Conservation (phyloP, 2,888 invertebrate genomes). For the Noctua fimbriata region DNA sequence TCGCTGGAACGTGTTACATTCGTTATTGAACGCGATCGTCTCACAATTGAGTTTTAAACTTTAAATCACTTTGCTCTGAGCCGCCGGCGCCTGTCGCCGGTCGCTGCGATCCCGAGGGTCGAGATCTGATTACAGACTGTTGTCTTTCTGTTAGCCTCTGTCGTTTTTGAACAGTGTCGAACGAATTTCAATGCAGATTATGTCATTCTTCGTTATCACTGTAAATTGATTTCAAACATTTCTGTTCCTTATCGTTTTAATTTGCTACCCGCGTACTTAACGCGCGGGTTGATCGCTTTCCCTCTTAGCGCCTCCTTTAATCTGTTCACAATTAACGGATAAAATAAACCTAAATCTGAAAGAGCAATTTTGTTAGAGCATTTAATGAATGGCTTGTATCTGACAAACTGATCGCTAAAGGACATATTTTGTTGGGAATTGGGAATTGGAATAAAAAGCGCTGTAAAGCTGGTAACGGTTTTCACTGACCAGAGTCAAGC, state of each 20-base stretch:
- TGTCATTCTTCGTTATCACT: constrained; percentile 73
- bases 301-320: constrained; percentile 48
- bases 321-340: constrained; percentile 52
- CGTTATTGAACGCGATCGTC: constrained; percentile 68
- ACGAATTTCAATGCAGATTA: constrained; percentile 77
- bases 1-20: constrained; percentile 64
- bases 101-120: constrained; percentile 65
- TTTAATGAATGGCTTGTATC: constrained; percentile 57
- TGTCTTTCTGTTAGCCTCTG: constrained; percentile 79
- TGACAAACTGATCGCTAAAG: constrained; percentile 52
- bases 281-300: constrained; percentile 54
- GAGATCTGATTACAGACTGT: constrained; percentile 79
- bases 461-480: constrained; percentile 62
- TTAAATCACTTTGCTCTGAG: constrained; percentile 77
- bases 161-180: constrained; percentile 65
- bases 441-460: constrained; percentile 58
- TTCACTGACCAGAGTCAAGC: constrained; percentile 64
- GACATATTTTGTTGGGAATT: constrained; percentile 56
- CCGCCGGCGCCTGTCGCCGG: constrained; percentile 35
- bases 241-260: constrained; percentile 63
- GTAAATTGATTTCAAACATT: constrained; percentile 73
- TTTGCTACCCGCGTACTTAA: constrained; percentile 56
- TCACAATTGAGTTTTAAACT: constrained; percentile 73
- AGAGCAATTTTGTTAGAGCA: constrained; percentile 41
- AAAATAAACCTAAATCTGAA: constrained; percentile 45